phyloP scores from a whole-genome alignment of 2,888 invertebrate species.

The Drosophila nigricruria region DNA sequence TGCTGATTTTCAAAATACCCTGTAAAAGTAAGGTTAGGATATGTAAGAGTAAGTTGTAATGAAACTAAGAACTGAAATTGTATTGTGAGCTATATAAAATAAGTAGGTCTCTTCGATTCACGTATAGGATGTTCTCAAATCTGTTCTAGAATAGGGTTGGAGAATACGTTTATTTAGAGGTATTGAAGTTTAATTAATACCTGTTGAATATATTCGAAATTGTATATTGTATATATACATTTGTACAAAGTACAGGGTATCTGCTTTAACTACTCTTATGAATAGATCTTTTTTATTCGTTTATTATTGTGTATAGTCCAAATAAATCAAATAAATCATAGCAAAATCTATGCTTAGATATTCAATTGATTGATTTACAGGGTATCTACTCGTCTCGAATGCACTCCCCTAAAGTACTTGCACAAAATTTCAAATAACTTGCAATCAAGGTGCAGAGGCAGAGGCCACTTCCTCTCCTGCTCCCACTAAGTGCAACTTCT shows the following conservation, averaged over 20 bases:
- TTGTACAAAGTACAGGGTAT: too few relatives aligned
- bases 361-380: neutral
- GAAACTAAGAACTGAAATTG: too few relatives aligned
- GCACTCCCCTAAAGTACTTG: conserved; percentile 21
- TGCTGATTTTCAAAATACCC: conserved; percentile 31
- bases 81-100: neutral
- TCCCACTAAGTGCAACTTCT: conserved; percentile 6
- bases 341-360: too few relatives aligned
- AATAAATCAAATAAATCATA: too few relatives aligned
- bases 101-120: neutral
- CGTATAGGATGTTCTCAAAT: neutral
- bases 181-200: neutral
- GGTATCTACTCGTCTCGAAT: neutral
- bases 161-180: too few relatives aligned
- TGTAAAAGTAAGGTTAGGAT: neutral
- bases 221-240: neutral
- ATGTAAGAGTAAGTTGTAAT: neutral
- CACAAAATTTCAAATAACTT: conserved; percentile 82
- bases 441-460: conserved; percentile 78
- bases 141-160: too few relatives aligned
- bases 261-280: neutral
- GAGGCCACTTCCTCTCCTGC: conserved; percentile 4
- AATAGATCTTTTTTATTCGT: too few relatives aligned
- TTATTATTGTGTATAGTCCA: too few relatives aligned
- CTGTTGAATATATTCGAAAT: neutral